These are phyloP conservation scores for Carabus problematicus DNA, from an alignment of 2,888 invertebrate genomes.

Conservation along the genomic window DNA sequence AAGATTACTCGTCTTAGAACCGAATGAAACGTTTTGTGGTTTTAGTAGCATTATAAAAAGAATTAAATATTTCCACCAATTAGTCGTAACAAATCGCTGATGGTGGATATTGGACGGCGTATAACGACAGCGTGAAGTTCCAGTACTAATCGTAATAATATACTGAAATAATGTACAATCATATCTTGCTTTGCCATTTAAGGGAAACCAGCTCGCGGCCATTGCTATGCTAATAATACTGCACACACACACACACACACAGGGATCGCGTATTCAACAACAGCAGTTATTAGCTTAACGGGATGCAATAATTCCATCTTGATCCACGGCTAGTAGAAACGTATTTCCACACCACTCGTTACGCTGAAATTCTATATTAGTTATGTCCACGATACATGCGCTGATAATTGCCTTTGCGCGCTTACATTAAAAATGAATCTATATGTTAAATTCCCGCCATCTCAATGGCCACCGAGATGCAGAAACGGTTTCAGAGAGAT, in stretches of 20 bases:
- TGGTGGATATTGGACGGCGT: neutral
- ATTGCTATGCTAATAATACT: slow-evolving; percentile 3
- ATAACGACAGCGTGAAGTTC: slow-evolving; percentile 2
- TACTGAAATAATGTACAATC: slow-evolving; percentile 6
- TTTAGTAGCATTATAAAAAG: no score
- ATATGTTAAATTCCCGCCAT: no score
- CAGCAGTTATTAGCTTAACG: slow-evolving; percentile 16
- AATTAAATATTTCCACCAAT: no score
- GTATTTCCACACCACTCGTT: no score
- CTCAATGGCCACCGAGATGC: no score
- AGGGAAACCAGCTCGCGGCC: slow-evolving; percentile 9
- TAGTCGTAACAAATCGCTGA: neutral
- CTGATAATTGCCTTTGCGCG: no score
- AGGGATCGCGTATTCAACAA: neutral
- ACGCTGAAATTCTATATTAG: no score
- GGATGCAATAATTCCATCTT: slow-evolving; percentile 20
- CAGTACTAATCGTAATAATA: neutral
- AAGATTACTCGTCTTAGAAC: no score
- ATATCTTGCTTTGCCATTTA: slow-evolving; percentile 1
- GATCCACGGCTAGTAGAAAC: neutral
- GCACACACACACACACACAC: neutral
- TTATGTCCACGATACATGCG: no score
- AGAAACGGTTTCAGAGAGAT: no score
- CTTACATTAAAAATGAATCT: no score
- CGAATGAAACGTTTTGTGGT: no score